Conservation (phyloP, 2,797 vertebrate species). For the Melanotaenia boesemani region DNA sequence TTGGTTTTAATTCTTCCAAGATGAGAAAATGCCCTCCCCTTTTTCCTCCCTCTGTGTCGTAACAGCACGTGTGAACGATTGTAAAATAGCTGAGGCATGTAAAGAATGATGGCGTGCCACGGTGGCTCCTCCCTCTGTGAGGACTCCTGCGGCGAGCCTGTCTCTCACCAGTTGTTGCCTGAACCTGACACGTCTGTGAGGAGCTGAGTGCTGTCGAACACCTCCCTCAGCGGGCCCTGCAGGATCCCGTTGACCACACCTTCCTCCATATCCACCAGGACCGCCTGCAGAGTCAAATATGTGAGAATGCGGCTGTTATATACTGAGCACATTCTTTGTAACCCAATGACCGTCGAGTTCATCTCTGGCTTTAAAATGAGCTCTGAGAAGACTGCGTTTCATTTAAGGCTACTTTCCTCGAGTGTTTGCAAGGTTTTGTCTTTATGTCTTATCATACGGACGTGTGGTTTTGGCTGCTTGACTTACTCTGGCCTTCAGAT, state of each 20-base stretch:
- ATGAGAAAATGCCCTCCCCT: not conserved
- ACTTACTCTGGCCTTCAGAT: constrained; percentile 94
- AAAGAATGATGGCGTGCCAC: not conserved
- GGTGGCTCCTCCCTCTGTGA: not conserved
- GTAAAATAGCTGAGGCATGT: not conserved
- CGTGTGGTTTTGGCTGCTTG: too few species aligned
- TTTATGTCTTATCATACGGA: too few species aligned
- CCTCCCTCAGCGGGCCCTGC: constrained; percentile 91
- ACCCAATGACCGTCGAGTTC: not conserved
- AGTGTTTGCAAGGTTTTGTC: not conserved
- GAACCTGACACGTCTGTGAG: constrained; percentile 97
- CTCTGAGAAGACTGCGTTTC: not conserved
- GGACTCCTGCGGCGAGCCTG: constrained; percentile 11
- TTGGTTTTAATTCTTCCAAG: not conserved
- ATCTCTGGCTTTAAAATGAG: constrained; percentile 12
- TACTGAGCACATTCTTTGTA: not conserved
- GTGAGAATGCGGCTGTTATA: constrained; percentile 3
- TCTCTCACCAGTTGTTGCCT: constrained; percentile 97
- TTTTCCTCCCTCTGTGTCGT: not conserved
- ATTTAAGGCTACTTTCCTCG: not conserved
- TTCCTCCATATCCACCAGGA: constrained; percentile 98
- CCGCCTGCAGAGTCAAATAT: constrained; percentile 83
- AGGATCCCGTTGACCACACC: constrained; percentile 95
- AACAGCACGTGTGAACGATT: constrained; percentile 4
- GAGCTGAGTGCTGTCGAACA: constrained; percentile 94